Evolutionary conservation across 37 sponge, comb jelly and placozoan genomes (phyloP), one percentile per base, ranked within the genome.

Genomic region (Dysidea cf. avara): DNA sequence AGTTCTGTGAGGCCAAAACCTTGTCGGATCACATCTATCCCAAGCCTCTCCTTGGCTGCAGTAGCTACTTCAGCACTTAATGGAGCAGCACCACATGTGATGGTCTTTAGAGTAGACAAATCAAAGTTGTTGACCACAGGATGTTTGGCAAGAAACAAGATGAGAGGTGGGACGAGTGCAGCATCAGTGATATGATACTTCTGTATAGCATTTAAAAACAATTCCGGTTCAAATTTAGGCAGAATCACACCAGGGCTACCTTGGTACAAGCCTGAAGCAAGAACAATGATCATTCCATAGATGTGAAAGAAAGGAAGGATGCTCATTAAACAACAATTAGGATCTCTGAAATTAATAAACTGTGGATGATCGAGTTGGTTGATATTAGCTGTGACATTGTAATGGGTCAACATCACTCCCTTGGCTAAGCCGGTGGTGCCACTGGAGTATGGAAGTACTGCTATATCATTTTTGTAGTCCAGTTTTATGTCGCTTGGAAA

Each of bases 341-440:
- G 53, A 5, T 31, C 28, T 28, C 56, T 26, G 9, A 62, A 22
- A 17, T 78, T 30, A 26, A 78, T 49, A 1, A 72, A 25, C 56
- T 78, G 56, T 1, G 79, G 74, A 46, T 82, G 80, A 31, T 64
- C 50, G 14, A 83, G n/a, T 53, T 88, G 89, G 39, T 16, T 32
- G 2, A 78, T 18, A 34, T n/a, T n/a, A n/a, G n/a, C n/a, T n/a
- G n/a, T n/a, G n/a, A n/a, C n/a, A n/a, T n/a, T n/a, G n/a, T n/a
- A 33, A 56, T 94, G 86, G 16, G 90, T 77, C 31, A 94, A 56
- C 90, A 90, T 86, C 43, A 94, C 95, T n/a, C 90, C 95, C 56
- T 94, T 94, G 39, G 90, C 78, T 18, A 94, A 74, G n/a, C 95
- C 95, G 80, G n/a, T n/a, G n/a, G n/a, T n/a, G n/a, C n/a, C n/a